Evolutionary conservation across 2,888 invertebrate genomes (phyloP).

Genomic region (Xestia sexstrigata): DNA sequence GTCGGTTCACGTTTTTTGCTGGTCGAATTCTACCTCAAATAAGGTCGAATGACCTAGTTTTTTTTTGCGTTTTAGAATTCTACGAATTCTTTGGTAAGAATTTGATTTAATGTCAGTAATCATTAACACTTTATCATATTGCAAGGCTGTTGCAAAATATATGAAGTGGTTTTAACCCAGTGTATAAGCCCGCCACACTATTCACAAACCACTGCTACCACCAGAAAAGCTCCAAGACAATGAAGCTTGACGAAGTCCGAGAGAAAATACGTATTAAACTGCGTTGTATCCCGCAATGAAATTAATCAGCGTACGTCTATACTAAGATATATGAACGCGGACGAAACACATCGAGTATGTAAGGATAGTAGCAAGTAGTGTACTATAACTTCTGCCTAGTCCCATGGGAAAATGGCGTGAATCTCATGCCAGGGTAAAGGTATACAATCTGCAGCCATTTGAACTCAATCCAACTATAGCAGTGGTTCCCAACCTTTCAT

Average conservation of each 20-base stretch:
- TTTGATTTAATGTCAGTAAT: background rate
- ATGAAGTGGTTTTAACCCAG: too few relatives aligned
- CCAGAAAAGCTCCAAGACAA: too few relatives aligned
- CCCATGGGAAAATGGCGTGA: too few relatives aligned
- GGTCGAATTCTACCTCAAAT: constrained; percentile 27
- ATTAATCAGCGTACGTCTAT: too few relatives aligned
- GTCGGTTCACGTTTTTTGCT: constrained; percentile 38
- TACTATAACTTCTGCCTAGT: background rate
- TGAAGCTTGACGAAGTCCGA: too few relatives aligned
- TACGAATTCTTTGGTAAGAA: background rate
- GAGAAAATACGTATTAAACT: too few relatives aligned
- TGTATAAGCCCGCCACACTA: too few relatives aligned
- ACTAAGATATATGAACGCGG: background rate
- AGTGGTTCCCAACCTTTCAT: too few relatives aligned
- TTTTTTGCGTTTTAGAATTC: constrained; percentile 9
- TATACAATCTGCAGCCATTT: constrained; percentile 7
- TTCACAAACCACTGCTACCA: too few relatives aligned
- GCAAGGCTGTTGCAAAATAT: too few relatives aligned
- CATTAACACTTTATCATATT: too few relatives aligned
- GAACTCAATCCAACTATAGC: constrained; percentile 4
- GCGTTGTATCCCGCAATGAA: too few relatives aligned
- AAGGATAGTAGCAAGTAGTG: background rate
- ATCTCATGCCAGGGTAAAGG: background rate
- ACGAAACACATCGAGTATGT: background rate
- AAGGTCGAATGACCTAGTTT: constrained; percentile 17